A percentile compares a stretch with the other conserved stretches of the same genome.
Evolutionary conservation across 1,140 invertebrate genomes (phyloP).

Genomic region (Hesperophylax magnus): DNA sequence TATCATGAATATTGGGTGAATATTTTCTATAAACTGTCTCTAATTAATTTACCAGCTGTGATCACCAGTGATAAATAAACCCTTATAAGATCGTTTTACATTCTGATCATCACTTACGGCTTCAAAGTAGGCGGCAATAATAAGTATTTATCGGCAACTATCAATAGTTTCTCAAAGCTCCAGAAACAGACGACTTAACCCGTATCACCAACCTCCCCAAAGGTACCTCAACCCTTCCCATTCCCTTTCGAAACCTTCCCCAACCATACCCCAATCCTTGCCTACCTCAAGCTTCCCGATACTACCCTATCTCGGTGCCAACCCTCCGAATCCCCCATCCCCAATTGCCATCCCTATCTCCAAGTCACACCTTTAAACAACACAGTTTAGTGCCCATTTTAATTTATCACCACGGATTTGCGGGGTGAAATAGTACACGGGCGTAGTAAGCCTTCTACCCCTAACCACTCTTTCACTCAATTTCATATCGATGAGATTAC

Average conservation of each 20-base stretch:
- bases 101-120: slow-evolving; percentile 1
- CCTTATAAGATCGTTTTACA: not conserved
- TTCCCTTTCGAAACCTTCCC: not conserved
- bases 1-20: no score
- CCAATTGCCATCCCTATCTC: not conserved
- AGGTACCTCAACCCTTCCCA: not conserved
- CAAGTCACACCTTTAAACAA: slow-evolving; percentile 3
- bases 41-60: no score
- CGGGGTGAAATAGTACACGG: not conserved
- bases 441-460: no score
- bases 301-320: no score
- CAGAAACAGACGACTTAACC: not conserved
- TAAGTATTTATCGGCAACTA: no score
- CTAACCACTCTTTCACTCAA: no score
- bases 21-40: no score
- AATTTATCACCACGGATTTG: not conserved
- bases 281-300: no score
- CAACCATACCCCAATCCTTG: no score
- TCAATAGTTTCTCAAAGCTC: slow-evolving; percentile 3
- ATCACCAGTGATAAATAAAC: not conserved
- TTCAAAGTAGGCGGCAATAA: not conserved
- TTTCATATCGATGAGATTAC: no score
- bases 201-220: not conserved
- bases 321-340: no score
- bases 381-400: slow-evolving; percentile 17